Base-by-base conservation (phyloP, 2,113 vertebrate genomes). In the Rhinolophus sinicus region DNA sequence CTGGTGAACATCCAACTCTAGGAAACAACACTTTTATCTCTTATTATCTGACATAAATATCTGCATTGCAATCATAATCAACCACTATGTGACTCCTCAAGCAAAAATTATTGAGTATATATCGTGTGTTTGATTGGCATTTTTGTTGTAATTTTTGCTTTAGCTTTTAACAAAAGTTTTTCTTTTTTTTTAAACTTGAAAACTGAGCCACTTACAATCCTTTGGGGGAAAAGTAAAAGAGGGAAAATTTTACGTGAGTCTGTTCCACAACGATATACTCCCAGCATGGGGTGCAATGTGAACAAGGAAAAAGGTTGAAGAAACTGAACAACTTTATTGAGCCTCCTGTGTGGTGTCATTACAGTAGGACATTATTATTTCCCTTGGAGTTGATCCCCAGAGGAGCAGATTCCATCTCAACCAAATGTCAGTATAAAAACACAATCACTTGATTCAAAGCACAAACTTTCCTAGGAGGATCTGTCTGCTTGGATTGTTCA, bases 71-170 rank as follows among this genome's bases (percentile, higher is more conserved):
- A 13, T 78, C 44, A 52, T 24, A 95, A 16, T n/a, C 82, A 64
- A 65, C 72, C 33, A 33, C 62, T 76, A 13, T 85, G 94, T 85
- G 72, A 95, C 67, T 82, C 64, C 60, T 82, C 77, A 93, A 47
- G 83, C 81, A 90, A 95, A 96, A 97, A 77, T 75, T 69, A 80
- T 19, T 86, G 38, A 64, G 77, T n/a, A 5, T 19, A n/a, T 21
- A 56, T 77, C 0, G 9, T 80, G 18, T 16, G 15, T 64, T 50
- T 95, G 76, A 91, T 38, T 9, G 24, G 21, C 38, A 85, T 90
- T 96, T 93, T 88, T 81, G n/a, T 85, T 94, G 80, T 94, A 76
- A 75, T 91, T 95, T 96, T 67, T 8, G 22, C 47, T 56, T 92
- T 90, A 81, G 21, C 33, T 76, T 93, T 92, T 89, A 70, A 73